These are phyloP conservation scores for Tapirus indicus DNA, from an alignment of 2,797 vertebrate genomes.

Conservation along the genomic window DNA sequence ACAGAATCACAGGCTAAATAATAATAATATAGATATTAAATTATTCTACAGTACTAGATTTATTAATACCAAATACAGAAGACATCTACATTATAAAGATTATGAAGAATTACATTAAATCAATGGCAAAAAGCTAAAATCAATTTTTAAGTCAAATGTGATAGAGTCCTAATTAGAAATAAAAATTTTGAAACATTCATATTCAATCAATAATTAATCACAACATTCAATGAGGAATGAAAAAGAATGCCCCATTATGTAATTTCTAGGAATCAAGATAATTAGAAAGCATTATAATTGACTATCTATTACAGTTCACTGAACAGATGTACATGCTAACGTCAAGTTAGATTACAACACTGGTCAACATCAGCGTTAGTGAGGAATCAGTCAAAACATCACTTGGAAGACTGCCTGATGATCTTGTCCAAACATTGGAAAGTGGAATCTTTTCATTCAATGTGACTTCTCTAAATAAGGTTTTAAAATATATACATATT, in stretches of 20 bases:
- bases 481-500: not conserved
- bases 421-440: not conserved
- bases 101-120: slow-evolving; percentile 51
- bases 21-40: slow-evolving; percentile 39
- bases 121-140: slow-evolving; percentile 14
- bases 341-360: not conserved
- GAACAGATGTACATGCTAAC: not conserved
- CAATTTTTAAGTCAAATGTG: slow-evolving; percentile 62
- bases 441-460: not conserved
- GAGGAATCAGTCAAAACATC: not conserved
- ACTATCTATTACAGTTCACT: slow-evolving; percentile 49
- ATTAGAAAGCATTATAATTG: slow-evolving; percentile 55
- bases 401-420: not conserved
- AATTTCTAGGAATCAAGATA: not conserved
- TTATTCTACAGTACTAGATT: slow-evolving; percentile 37
- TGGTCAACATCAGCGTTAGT: not conserved
- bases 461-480: not conserved
- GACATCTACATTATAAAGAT: slow-evolving; percentile 21
- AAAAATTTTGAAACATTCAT: slow-evolving; percentile 64
- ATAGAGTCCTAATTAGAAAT: slow-evolving; percentile 66
- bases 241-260: slow-evolving; percentile 39
- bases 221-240: slow-evolving; percentile 38
- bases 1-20: slow-evolving; percentile 51
- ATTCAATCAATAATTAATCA: slow-evolving; percentile 70
- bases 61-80: slow-evolving; percentile 48